These are phyloP conservation scores for Resseliella maxima DNA, from an alignment of 2,888 invertebrate species.

Conservation along the genomic window DNA sequence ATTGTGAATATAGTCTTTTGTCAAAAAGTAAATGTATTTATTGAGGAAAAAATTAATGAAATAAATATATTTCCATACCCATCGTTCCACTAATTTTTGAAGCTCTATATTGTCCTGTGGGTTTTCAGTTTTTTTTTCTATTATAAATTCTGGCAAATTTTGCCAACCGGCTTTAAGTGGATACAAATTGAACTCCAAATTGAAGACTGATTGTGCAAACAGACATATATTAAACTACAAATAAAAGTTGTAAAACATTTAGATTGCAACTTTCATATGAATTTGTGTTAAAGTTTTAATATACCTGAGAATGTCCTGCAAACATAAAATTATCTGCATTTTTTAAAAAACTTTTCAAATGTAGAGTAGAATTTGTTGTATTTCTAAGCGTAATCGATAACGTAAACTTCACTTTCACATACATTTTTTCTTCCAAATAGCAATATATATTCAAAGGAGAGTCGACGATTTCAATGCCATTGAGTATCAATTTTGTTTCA, in stretches of 20 bases:
- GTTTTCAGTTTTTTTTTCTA: too few relatives aligned
- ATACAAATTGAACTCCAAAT: constrained; percentile 66
- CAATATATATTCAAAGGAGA: constrained; percentile 67
- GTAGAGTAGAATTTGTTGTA: constrained; percentile 66
- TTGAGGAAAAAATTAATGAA: too few relatives aligned
- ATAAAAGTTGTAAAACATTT: background rate
- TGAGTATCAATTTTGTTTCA: constrained; percentile 66
- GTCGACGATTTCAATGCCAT: constrained; percentile 65
- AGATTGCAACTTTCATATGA: background rate
- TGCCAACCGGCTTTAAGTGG: constrained; percentile 67
- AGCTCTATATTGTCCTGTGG: too few relatives aligned
- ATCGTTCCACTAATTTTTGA: too few relatives aligned
- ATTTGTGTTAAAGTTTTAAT: background rate
- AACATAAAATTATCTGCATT: constrained; percentile 89
- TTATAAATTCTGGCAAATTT: constrained; percentile 65
- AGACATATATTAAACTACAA: constrained; percentile 66
- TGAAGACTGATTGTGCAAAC: constrained; percentile 66
- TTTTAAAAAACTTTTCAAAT: constrained; percentile 65
- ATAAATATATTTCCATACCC: too few relatives aligned
- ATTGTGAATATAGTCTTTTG: too few relatives aligned
- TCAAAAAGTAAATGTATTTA: too few relatives aligned
- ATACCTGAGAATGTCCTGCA: constrained; percentile 92
- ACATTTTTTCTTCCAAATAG: constrained; percentile 67
- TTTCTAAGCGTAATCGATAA: constrained; percentile 66
- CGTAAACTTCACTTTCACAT: constrained; percentile 67